Evolutionary conservation across 2,113 vertebrate genomes (phyloP), one percentile per base, ranked within the genome.

Genomic region (Pogonocichla stellata): DNA sequence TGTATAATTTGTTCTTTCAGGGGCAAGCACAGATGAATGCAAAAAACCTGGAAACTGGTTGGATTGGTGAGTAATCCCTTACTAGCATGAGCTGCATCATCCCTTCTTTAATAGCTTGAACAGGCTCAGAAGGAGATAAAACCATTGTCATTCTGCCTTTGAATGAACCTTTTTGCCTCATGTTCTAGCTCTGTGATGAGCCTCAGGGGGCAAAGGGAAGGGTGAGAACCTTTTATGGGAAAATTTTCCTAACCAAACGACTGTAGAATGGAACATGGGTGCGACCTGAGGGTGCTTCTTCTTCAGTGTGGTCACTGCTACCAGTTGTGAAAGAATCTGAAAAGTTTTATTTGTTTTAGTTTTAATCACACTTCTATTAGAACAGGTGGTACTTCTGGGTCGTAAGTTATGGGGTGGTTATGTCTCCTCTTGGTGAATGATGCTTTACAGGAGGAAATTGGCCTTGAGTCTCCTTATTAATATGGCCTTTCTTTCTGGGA

Each of bases 191-290:
- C 7, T 34, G 24, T 47, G 31, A 38, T 2, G 4, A 80, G 8
- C 12, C 13, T 65, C 25, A 28, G 1, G 0, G 33, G 10, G 9
- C 0, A 6, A 51, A 42, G 4, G 16, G 19, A 81, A 74, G 8
- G 22, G 9, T 31, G 19, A 77, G n/a, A 66, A 22, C 12, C 23
- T 58, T 42, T 33, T 24, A 19, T 5, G 5, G 20, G 34, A 42
- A 51, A 56, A 26, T 9, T 38, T 92, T 80, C 64, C 23, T 50
- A 65, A 25, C 6, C 9, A 31, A 42, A 42, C 48, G 2, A 2
- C 29, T 20, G 9, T 6, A 25, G 29, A 75, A 38, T 38, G 42
- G 36, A 65, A 26, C 1, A 0, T 13, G 17, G 33, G 6, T 26
- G 53, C 29, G 42, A 47, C 29, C 11, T 61, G 43, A 64, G 43